Conservation (phyloP, 2,113 vertebrate genomes). For the Phrynosoma blainvillii region DNA sequence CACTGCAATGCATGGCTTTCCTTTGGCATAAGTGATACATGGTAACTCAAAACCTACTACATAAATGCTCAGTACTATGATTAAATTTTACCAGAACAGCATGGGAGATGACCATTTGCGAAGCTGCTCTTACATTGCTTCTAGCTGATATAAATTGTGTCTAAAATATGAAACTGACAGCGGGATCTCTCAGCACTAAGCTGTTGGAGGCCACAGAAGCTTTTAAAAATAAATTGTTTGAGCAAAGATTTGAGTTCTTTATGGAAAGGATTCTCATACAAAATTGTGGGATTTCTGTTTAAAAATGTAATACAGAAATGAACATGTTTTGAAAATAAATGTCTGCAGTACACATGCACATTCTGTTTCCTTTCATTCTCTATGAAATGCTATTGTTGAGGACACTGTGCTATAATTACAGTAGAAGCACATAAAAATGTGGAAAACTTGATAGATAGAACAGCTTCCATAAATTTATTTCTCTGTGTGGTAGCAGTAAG, state of each 20-base stretch:
- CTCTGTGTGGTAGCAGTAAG: background rate
- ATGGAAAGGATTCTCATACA: background rate
- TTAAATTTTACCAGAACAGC: background rate
- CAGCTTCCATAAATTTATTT: slow-evolving; percentile 27
- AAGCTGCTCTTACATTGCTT: background rate
- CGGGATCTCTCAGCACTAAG: background rate
- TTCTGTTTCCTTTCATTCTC: background rate
- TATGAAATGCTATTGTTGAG: background rate
- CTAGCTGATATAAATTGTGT: background rate
- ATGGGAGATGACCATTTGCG: background rate
- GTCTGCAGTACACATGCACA: background rate
- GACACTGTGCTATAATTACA: slow-evolving; percentile 8
- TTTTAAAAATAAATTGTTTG: background rate
- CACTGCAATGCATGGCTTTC: background rate
- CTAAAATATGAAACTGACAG: background rate
- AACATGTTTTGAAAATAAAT: background rate
- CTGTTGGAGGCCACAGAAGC: background rate
- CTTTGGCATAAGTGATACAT: background rate
- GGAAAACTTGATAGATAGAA: slow-evolving; percentile 20
- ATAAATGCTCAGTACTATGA: background rate
- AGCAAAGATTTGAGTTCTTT: background rate
- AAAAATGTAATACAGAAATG: rapidly evolving
- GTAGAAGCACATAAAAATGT: background rate
- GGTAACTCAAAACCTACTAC: background rate
- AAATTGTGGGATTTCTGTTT: background rate